Evolutionary conservation across 1,140 invertebrate genomes (phyloP).

Genomic region (Apis dorsata): DNA sequence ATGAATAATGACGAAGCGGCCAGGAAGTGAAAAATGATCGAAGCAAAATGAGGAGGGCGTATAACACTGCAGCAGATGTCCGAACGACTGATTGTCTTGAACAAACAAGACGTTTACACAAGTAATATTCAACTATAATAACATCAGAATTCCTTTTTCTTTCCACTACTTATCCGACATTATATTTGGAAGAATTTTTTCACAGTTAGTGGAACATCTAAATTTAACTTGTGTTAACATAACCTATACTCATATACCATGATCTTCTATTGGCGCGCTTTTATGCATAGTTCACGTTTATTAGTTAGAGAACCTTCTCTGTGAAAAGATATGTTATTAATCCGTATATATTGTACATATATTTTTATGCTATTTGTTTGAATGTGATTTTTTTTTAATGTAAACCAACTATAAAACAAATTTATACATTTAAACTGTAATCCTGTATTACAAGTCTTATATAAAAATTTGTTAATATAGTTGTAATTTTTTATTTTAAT

Average conservation of each 20-base stretch:
- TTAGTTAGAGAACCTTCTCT: not conserved
- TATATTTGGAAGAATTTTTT: not conserved
- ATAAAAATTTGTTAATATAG: not conserved
- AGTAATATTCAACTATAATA: slow-evolving; percentile 61
- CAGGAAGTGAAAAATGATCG: slow-evolving; percentile 60
- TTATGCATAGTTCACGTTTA: not conserved
- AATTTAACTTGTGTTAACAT: slow-evolving; percentile 22
- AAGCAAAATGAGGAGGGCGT: slow-evolving; percentile 76
- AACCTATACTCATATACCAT: slow-evolving; percentile 24
- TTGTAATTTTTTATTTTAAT: not conserved
- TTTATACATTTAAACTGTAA: not conserved
- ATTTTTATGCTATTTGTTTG: not conserved
- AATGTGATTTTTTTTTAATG: not conserved
- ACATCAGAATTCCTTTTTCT: not conserved
- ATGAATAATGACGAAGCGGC: slow-evolving; percentile 65
- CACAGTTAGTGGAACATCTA: not conserved
- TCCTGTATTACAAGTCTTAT: not conserved
- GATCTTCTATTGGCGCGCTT: slow-evolving; percentile 28
- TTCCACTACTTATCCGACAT: not conserved
- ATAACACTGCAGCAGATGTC: slow-evolving; percentile 72
- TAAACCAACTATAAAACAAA: not conserved
- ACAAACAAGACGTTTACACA: slow-evolving; percentile 76
- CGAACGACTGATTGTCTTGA: slow-evolving; percentile 74
- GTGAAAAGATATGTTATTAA: slow-evolving; percentile 4
- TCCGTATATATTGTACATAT: not conserved